Percentiles rank a stretch among this genome's conserved stretches.
Conservation (phyloP, 2,888 invertebrate genomes). For the Lepidocyrtoides sp. region DNA sequence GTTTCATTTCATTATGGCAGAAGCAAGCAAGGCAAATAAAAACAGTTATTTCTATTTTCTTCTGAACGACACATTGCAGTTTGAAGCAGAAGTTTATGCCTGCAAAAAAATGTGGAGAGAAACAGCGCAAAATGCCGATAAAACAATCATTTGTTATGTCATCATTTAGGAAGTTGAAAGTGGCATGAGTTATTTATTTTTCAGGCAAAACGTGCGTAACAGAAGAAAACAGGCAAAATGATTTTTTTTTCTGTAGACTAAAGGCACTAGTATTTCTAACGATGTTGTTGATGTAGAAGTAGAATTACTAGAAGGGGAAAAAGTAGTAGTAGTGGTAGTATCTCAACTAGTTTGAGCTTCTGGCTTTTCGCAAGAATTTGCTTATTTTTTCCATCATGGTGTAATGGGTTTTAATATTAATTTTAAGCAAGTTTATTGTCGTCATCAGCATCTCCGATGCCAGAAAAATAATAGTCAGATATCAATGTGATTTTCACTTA, state of each 20-base stretch:
- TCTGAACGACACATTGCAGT: slow-evolving; percentile 8
- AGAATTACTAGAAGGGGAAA: too few species aligned
- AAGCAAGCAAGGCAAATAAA: neutral
- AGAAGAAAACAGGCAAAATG: neutral
- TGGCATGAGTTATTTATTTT: slow-evolving; percentile 32
- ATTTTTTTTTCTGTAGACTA: neutral
- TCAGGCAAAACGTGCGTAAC: slow-evolving; percentile 13
- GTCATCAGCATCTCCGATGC: neutral
- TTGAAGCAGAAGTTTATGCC: neutral
- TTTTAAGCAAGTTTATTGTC: neutral
- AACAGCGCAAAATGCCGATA: slow-evolving; percentile 10
- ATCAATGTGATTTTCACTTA: neutral
- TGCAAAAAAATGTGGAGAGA: neutral
- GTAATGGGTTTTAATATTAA: slow-evolving; percentile 15
- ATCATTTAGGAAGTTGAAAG: neutral
- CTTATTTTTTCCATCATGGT: neutral
- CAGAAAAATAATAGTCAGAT: neutral
- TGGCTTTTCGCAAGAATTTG: neutral
- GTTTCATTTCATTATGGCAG: too few species aligned
- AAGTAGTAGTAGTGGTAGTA: neutral
- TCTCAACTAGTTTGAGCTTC: slow-evolving; percentile 23
- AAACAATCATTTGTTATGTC: slow-evolving; percentile 50
- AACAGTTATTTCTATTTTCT: neutral
- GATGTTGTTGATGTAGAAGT: neutral
- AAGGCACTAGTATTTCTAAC: neutral